These are phyloP conservation scores for Gastrophryne carolinensis DNA, from an alignment of 2,797 vertebrate species.

Conservation along the genomic window DNA sequence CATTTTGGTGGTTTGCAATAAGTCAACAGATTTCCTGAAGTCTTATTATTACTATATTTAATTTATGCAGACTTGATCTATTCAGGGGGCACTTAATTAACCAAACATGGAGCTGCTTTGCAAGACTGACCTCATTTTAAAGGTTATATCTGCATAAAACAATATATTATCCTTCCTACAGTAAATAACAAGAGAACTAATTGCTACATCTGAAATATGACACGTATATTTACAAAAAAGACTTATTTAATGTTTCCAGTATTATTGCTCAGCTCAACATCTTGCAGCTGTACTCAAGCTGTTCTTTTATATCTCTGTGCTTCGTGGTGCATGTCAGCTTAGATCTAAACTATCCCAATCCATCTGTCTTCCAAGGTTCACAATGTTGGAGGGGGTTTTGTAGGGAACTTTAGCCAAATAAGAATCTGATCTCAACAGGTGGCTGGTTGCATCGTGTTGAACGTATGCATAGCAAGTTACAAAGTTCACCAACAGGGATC, in stretches of 20 bases:
- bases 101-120: not conserved
- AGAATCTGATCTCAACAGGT: constrained; percentile 29
- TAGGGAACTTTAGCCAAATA: constrained; percentile 5
- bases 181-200: not conserved
- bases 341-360: constrained; percentile 3
- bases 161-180: not conserved
- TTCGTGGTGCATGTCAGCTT: constrained; percentile 5
- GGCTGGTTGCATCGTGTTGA: constrained; percentile 22
- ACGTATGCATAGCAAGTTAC: not conserved
- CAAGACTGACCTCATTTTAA: not conserved
- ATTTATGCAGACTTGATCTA: not conserved
- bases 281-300: constrained; percentile 1
- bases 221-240: not conserved
- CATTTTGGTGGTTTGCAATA: no score
- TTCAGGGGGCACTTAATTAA: not conserved
- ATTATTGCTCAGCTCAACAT: not conserved
- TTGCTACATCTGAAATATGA: not conserved
- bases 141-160: not conserved
- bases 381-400: constrained; percentile 42
- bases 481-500: not conserved
- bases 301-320: not conserved
- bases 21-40: no score
- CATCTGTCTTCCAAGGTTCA: constrained; percentile 34
- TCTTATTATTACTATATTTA: no score
- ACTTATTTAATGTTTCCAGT: not conserved